These are phyloP conservation scores for Timema podura DNA, from an alignment of 2,888 invertebrate species.

Conservation along the genomic window DNA sequence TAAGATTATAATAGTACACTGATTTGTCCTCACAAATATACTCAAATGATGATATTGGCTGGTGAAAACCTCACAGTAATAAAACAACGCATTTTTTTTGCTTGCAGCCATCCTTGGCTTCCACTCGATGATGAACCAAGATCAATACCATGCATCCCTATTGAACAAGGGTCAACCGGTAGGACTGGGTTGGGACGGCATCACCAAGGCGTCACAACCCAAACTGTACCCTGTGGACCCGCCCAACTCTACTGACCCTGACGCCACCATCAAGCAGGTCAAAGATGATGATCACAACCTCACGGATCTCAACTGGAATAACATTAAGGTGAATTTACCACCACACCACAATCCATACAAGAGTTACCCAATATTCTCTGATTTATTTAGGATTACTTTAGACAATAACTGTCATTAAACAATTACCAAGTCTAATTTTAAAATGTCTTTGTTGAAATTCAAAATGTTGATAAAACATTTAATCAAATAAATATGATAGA, in stretches of 20 bases:
- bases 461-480: too few relatives aligned
- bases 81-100: conserved; percentile 20
- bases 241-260: conserved; percentile 94
- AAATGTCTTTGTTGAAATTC: too few relatives aligned
- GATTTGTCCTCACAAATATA: too few relatives aligned
- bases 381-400: too few relatives aligned
- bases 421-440: too few relatives aligned
- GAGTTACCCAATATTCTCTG: too few relatives aligned
- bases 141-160: conserved; percentile 96
- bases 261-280: conserved; percentile 85
- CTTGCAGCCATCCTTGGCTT: conserved; percentile 92
- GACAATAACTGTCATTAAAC: too few relatives aligned
- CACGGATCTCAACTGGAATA: conserved; percentile 96
- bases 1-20: background rate
- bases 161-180: conserved; percentile 87
- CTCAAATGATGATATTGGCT: too few relatives aligned
- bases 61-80: background rate
- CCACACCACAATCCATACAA: background rate
- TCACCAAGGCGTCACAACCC: conserved; percentile 88
- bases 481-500: too few relatives aligned
- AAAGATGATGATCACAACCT: conserved; percentile 83
- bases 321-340: conserved; percentile 82
- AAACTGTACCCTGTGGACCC: conserved; percentile 93
- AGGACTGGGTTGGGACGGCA: conserved; percentile 89
- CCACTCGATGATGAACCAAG: conserved; percentile 99